Percentiles rank a stretch among this genome's conserved stretches.
These are phyloP conservation scores for Tinamus guttatus DNA, from an alignment of 2,113 vertebrate species.

Conservation along the genomic window DNA sequence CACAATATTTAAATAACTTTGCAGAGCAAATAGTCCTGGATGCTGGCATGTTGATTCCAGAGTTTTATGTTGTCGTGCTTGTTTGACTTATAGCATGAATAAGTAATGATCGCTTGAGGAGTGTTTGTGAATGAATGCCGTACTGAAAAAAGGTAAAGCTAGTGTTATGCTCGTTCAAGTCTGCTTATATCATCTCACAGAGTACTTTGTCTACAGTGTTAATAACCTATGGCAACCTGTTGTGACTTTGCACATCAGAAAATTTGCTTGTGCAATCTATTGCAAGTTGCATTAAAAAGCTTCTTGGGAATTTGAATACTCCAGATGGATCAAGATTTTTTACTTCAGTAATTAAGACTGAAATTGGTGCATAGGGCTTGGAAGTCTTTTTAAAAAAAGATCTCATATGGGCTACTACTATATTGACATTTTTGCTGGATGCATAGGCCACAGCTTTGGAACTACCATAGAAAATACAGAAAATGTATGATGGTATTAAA, in stretches of 20 bases:
- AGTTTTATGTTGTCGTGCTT: neutral
- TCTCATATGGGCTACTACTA: too few relatives aligned
- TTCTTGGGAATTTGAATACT: neutral
- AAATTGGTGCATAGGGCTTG: neutral
- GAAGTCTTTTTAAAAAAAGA: too few relatives aligned
- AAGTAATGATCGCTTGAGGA: neutral
- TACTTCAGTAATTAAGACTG: neutral
- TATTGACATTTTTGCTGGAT: too few relatives aligned
- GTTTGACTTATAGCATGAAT: neutral
- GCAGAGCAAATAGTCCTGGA: neutral
- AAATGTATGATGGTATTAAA: neutral
- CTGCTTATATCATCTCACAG: neutral
- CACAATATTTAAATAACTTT: neutral
- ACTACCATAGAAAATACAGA: neutral
- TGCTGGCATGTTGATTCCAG: neutral
- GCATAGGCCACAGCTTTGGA: neutral
- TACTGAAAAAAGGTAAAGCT: neutral
- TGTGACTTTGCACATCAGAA: rapidly evolving
- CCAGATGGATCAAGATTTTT: neutral
- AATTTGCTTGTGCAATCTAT: neutral
- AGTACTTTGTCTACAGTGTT: neutral
- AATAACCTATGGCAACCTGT: neutral
- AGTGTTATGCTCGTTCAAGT: neutral
- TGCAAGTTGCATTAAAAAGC: neutral
- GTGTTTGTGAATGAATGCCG: neutral